Percentiles rank a stretch among this genome's conserved stretches.
These are phyloP conservation scores for Neoniphon sammara DNA, from an alignment of 2,797 vertebrate species.

Conservation along the genomic window DNA sequence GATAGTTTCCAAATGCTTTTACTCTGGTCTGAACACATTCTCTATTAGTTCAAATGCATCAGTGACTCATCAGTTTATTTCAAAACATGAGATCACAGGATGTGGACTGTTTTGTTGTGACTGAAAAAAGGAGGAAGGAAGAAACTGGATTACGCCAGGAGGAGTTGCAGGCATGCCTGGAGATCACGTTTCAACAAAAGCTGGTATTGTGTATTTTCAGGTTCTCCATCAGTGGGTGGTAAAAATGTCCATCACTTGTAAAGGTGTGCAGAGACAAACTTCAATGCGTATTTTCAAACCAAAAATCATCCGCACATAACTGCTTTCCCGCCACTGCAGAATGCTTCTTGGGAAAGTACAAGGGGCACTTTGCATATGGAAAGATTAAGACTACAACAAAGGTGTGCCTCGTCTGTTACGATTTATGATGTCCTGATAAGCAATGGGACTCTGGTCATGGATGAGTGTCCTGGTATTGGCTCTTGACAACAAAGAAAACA, in stretches of 20 bases:
- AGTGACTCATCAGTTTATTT: conserved; percentile 28
- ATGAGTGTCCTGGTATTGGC: not conserved
- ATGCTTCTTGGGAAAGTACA: conserved; percentile 29
- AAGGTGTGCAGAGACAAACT: not conserved
- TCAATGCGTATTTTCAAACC: not conserved
- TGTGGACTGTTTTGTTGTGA: conserved; percentile 33
- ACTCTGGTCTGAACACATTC: too few species aligned
- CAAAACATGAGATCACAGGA: conserved; percentile 7
- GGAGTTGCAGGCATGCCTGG: not conserved
- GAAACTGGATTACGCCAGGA: conserved; percentile 9
- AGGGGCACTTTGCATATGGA: conserved; percentile 15
- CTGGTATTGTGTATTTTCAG: not conserved
- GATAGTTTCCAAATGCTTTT: not conserved
- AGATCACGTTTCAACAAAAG: conserved; percentile 17
- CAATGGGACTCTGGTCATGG: conserved; percentile 38
- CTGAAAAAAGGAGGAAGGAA: conserved; percentile 10
- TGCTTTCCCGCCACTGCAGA: not conserved
- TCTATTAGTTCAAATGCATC: too few species aligned
- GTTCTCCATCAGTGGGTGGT: not conserved
- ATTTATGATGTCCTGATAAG: conserved; percentile 60
- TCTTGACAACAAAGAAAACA: not conserved
- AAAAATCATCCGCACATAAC: not conserved
- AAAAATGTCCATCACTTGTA: not conserved
- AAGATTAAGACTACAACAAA: not conserved
- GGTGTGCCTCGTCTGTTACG: conserved; percentile 38